Evolutionary conservation across 2,797 vertebrate species (phyloP), one percentile per base, ranked within the genome.

Genomic region (Cirrhinus molitorella): DNA sequence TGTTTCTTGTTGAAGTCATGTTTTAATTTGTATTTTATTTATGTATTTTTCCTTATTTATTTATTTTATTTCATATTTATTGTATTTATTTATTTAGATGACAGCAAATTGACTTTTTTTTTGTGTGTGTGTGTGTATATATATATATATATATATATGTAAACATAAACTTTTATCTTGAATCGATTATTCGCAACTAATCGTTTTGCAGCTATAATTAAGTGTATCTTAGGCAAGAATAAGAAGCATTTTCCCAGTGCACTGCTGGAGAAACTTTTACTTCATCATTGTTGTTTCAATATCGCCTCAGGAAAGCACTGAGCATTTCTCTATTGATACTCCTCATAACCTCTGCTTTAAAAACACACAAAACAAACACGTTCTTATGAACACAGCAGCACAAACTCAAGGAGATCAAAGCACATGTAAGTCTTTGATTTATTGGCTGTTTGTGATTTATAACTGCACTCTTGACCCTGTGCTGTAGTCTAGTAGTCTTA

Each of bases 291-390:
- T 53, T 74, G 3, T 31, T 74, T 74, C 11, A 55, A 53, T 2
- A 37, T 74, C 21, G 28, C 31, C 71, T 74, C 19, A 37, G 49
- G 45, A 72, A 51, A 51, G 19, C 45, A 21, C 17, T 31, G 17
- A 31, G 23, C n/a, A 12, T 51, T 31, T 72, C 23, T 28, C 1
- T 37, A 23, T n/a, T 74, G 6, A 37, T 53, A 73, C 19, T 34
- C 11, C 28, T 37, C 28, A 74, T 74, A n/a, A 37, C 47, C 71
- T 37, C 71, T 73, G 28, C 17, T 34, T 73, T 73, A 53, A 34
- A 34, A 53, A 53, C 70, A 43, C 12, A 43, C 66, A 21, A 34
- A 34, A 21, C 47, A 68, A n/a, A 68, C 66, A 43, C 37, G 12
- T 23, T 13, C 37, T 43, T 43, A 43, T 68, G 21, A 68, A 67